Base-by-base conservation (phyloP, 2,888 invertebrate species). In the Drosophila meridiana region DNA sequence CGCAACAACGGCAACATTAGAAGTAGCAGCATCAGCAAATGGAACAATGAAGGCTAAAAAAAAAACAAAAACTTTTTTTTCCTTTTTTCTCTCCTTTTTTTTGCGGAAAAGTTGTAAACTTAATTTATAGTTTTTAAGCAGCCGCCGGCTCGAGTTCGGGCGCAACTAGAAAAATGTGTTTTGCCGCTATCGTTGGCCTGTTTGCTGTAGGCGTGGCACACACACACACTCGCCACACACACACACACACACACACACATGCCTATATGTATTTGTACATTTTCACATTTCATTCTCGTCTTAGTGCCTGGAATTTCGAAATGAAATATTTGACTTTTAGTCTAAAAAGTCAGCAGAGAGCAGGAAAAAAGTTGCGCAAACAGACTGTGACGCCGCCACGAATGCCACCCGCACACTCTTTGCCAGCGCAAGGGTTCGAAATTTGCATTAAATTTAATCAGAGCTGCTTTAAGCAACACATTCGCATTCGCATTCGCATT, bases 231-330 rank as follows among this genome's bases (percentile, higher is more conserved):
- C 32, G 30, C 8, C 42, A n/a, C 9, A 30, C 36, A 61, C 6
- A 47, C 38, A 61, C 26, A 9, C 48, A 48, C 38, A 40, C 36
- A 48, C n/a, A 30, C 9, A 5, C 55, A 4, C 42, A 32, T 13
- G 45, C n/a, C 38, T 47, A 11, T 47, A 40, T 65, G 52, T 82
- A 73, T 76, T 73, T 80, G 83, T 76, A 77, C 77, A 84, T 87
- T 83, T 89, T 84, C 82, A 82, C 89, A 89, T 84, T 84, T 87
- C 84, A 89, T 85, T 89, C 90, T 78, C 85, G 89, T 82, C 89
- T 79, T 74, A 69, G 76, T 76, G 74, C 85, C 73, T 70, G 89
- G 90, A 89, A 85, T 89, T 84, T 84, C 82, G 82, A 89, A 85
- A 89, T 85, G 84, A 85, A 85, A 89, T 85, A 89, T 85, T 89